Percentiles rank a stretch among this genome's conserved stretches.
Conservation (phyloP, 2,888 invertebrate genomes). For the Encarsia formosa region DNA sequence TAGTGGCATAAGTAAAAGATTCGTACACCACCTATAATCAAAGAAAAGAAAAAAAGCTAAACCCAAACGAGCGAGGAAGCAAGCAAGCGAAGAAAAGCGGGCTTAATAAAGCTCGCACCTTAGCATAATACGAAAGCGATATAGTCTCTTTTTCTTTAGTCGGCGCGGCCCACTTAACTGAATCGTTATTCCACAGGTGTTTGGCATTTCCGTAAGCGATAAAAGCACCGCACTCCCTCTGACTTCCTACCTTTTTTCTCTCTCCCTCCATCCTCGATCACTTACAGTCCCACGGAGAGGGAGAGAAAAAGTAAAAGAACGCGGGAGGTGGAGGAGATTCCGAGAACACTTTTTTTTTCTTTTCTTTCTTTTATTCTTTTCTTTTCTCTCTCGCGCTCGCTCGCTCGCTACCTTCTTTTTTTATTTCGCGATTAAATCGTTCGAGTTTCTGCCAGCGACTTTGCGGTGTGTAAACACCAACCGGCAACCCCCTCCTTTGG, state of each 20-base stretch:
- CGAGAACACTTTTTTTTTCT: no score
- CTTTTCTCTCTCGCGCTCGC: background rate
- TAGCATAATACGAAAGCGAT: slow-evolving; percentile 16
- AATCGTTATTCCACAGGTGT: slow-evolving; percentile 51
- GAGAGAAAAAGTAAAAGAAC: slow-evolving; percentile 16
- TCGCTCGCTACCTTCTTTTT: slow-evolving; percentile 13
- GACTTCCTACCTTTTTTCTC: slow-evolving; percentile 45
- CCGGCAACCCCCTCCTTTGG: no score
- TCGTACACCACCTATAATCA: no score
- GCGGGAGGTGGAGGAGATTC: slow-evolving; percentile 11
- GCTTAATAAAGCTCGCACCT: slow-evolving; percentile 29
- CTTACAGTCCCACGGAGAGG: slow-evolving; percentile 39
- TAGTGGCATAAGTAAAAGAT: no score
- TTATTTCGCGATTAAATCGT: slow-evolving; percentile 28
- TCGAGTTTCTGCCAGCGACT: slow-evolving; percentile 17
- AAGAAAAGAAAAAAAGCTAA: no score
- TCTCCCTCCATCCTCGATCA: slow-evolving; percentile 40
- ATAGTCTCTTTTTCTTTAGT: slow-evolving; percentile 40
- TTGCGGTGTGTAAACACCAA: slow-evolving; percentile 25
- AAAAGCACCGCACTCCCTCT: slow-evolving; percentile 35
- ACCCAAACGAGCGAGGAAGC: slow-evolving; percentile 1
- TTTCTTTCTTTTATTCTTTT: no score
- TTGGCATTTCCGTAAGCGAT: slow-evolving; percentile 51
- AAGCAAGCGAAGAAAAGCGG: background rate
- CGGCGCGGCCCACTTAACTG: slow-evolving; percentile 45